Conservation (phyloP, 1,140 invertebrate species). For the Epicauta chinensis region DNA sequence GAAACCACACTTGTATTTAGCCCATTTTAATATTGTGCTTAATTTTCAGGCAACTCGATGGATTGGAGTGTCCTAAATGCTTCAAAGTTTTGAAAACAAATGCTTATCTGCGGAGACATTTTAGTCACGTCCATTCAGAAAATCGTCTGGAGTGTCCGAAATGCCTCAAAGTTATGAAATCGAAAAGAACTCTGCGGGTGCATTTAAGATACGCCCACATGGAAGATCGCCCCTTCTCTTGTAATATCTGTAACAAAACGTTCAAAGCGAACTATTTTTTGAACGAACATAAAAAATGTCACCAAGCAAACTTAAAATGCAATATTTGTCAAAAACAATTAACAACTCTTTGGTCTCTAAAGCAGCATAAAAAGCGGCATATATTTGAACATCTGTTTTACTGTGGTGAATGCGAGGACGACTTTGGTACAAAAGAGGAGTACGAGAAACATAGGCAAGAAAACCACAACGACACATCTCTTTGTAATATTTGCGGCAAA, state of each 20-base stretch:
- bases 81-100: no score
- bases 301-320: neutral
- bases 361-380: slow-evolving; percentile 53
- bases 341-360: no score
- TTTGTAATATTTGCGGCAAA: slow-evolving; percentile 34
- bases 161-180: slow-evolving; percentile 25
- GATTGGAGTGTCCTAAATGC: no score
- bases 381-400: slow-evolving; percentile 44
- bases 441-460: slow-evolving; percentile 33
- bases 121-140: no score
- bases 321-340: no score
- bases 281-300: slow-evolving; percentile 30
- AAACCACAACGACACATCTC: slow-evolving; percentile 23
- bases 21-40: no score
- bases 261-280: slow-evolving; percentile 44
- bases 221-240: slow-evolving; percentile 50
- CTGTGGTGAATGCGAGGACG: slow-evolving; percentile 32
- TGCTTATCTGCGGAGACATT: no score
- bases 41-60: slow-evolving; percentile 10
- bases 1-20: no score
- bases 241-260: slow-evolving; percentile 51
- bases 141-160: no score
- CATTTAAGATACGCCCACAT: slow-evolving; percentile 52
- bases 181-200: slow-evolving; percentile 42
- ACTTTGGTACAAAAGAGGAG: slow-evolving; percentile 33